A percentile compares a stretch with the other conserved stretches of the same genome.
These are phyloP conservation scores for Nasonia oneida DNA, from an alignment of 2,888 invertebrate genomes.

Conservation along the genomic window DNA sequence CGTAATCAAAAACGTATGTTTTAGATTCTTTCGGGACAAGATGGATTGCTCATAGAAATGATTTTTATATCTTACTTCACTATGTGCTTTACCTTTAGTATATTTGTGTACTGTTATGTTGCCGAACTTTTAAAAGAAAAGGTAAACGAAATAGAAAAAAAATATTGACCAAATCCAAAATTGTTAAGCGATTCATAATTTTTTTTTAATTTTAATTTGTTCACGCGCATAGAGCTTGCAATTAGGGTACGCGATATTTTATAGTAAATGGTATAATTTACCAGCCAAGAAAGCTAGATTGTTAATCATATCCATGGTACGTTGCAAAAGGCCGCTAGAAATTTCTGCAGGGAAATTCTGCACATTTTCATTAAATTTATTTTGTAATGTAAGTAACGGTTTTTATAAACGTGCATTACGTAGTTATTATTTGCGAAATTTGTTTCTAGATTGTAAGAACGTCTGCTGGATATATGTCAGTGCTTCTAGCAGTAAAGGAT, in stretches of 20 bases:
- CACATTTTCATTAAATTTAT: constrained; percentile 67
- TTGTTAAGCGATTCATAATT: background rate
- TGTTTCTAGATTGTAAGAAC: constrained; percentile 44
- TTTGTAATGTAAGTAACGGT: constrained; percentile 64
- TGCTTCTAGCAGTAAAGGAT: constrained; percentile 47
- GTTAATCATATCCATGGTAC: constrained; percentile 65
- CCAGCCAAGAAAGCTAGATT: constrained; percentile 60
- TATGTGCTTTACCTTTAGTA: constrained; percentile 48
- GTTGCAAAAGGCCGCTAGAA: constrained; percentile 65
- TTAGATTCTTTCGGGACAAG: constrained; percentile 37
- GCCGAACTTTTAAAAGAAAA: constrained; percentile 58
- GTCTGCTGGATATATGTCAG: constrained; percentile 46
- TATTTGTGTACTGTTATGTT: constrained; percentile 61
- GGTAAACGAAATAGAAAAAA: constrained; percentile 36
- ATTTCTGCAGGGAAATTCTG: constrained; percentile 72
- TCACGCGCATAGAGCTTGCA: constrained; percentile 64
- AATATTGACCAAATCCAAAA: background rate
- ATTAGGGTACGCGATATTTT: constrained; percentile 65
- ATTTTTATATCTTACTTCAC: constrained; percentile 57
- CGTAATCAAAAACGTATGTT: background rate
- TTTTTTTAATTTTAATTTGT: background rate
- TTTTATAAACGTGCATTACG: background rate
- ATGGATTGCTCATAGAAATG: constrained; percentile 46
- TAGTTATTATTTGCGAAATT: too few species aligned
- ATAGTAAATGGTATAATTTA: constrained; percentile 68